Conservation (phyloP, 2,888 invertebrate species). For the Tenodera sinensis region DNA sequence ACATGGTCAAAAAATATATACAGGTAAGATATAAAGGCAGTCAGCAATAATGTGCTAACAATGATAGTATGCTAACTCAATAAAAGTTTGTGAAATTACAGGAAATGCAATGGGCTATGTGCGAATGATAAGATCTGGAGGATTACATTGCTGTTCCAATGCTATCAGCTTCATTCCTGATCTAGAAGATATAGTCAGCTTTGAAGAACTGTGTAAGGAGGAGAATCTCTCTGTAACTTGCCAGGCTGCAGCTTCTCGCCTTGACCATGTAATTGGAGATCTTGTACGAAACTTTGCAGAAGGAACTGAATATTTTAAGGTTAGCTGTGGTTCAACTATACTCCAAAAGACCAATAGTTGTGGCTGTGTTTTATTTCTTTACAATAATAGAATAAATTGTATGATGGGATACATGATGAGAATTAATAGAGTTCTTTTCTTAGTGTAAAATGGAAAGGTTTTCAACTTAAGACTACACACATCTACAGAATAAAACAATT, state of each 20-base stretch:
- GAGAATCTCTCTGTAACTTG: conserved; percentile 58
- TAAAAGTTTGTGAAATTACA: conserved; percentile 33
- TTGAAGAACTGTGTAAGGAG: conserved; percentile 60
- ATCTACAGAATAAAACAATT: no score
- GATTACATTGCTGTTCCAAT: conserved; percentile 86
- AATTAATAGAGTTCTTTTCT: no score
- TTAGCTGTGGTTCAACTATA: conserved; percentile 32
- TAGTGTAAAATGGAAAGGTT: no score
- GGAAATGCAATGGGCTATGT: conserved; percentile 94
- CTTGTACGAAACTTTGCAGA: conserved; percentile 80
- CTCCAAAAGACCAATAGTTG: neutral
- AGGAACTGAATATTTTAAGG: conserved; percentile 82
- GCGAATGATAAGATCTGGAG: conserved; percentile 88
- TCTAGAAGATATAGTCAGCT: conserved; percentile 61
- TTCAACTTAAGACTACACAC: no score
- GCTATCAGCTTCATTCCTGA: conserved; percentile 87
- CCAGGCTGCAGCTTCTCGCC: conserved; percentile 62
- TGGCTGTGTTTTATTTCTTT: no score
- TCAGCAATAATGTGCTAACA: no score
- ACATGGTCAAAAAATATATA: no score
- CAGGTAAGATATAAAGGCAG: no score
- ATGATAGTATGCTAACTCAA: no score
- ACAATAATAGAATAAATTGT: no score
- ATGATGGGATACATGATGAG: no score
- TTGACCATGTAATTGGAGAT: conserved; percentile 74